Percentiles rank a stretch among this genome's conserved stretches.
Evolutionary conservation across 2,113 vertebrate genomes (phyloP).

Genomic region (Pseudonaja textilis): DNA sequence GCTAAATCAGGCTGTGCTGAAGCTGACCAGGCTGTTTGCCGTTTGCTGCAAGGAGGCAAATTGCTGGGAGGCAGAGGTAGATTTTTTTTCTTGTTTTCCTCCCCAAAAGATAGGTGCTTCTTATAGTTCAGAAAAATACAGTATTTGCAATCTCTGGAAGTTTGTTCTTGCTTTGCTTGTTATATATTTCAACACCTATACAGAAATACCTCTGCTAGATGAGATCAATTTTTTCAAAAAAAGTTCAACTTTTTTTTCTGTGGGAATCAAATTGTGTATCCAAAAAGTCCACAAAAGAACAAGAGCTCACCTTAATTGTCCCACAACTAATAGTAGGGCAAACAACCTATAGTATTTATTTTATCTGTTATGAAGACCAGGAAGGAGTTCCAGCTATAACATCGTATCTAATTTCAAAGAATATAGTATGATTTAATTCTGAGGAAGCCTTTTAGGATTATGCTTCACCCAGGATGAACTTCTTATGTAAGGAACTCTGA

Average conservation of each 20-base stretch:
- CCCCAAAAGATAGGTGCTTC: too few species aligned
- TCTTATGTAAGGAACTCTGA: neutral
- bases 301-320: neutral
- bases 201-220: neutral
- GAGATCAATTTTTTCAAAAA: neutral
- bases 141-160: neutral
- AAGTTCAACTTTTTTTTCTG: neutral
- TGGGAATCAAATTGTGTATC: neutral
- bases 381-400: neutral
- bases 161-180: neutral
- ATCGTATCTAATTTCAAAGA: neutral
- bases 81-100: too few species aligned
- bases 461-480: neutral
- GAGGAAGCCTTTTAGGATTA: neutral
- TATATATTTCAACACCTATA: neutral
- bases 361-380: neutral
- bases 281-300: neutral
- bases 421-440: neutral
- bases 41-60: too few species aligned
- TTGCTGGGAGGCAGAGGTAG: too few species aligned
- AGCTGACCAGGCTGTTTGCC: too few species aligned
- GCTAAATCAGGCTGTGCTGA: too few species aligned
- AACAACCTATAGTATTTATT: neutral
- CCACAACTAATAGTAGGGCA: neutral
- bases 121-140: too few species aligned